Conservation (phyloP, 2,113 vertebrate genomes). For the Tragelaphus imberbis region DNA sequence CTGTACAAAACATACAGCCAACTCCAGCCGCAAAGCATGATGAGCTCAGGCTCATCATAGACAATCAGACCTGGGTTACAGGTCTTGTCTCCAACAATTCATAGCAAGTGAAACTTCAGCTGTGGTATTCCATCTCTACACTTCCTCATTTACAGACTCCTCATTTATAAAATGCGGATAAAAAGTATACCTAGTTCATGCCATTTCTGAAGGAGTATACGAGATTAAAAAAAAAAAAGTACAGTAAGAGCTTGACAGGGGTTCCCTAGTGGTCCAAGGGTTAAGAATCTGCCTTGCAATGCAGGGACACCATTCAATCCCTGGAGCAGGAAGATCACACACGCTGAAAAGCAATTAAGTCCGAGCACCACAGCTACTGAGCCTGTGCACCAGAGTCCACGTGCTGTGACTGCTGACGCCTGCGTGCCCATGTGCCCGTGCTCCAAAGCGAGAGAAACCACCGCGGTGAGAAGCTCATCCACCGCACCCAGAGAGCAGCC, state of each 20-base stretch:
- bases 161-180: neutral
- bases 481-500: neutral
- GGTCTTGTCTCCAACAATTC: neutral
- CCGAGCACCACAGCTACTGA: fast-evolving
- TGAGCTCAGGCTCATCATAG: neutral
- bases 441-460: fast-evolving
- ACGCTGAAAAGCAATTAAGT: neutral
- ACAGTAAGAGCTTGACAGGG: neutral
- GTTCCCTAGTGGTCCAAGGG: neutral
- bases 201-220: neutral
- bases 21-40: neutral
- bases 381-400: neutral
- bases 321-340: neutral
- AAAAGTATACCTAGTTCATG: neutral
- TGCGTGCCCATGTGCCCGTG: fast-evolving
- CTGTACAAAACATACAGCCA: neutral
- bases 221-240: neutral
- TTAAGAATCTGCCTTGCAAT: neutral
- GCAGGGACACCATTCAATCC: neutral
- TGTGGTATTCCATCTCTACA: neutral
- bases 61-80: neutral
- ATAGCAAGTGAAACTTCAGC: neutral
- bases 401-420: neutral
- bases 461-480: fast-evolving
- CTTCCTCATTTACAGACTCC: neutral